Conservation (phyloP, 1,140 invertebrate genomes). For the Megathymus violae region DNA sequence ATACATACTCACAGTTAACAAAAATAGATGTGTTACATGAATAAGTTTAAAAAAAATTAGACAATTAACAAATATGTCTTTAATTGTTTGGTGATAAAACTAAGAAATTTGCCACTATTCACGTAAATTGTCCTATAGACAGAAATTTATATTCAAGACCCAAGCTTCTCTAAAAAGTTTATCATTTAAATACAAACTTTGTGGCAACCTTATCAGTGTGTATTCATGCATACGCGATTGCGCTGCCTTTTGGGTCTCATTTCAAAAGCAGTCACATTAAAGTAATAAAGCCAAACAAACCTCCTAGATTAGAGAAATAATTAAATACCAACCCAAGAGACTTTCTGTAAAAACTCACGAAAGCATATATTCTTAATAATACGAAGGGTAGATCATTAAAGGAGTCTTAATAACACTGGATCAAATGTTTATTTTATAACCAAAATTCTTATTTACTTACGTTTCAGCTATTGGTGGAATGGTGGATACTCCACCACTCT, state of each 20-base stretch:
- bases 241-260: slow-evolving; percentile 32
- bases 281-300: slow-evolving; percentile 38
- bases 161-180: no score
- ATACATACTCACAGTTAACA: no score
- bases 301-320: slow-evolving; percentile 44
- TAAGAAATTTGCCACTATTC: no score
- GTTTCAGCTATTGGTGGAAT: no score
- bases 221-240: slow-evolving; percentile 42
- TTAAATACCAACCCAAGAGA: slow-evolving; percentile 27
- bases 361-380: slow-evolving; percentile 1
- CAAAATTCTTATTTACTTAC: neutral
- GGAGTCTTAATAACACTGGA: neutral
- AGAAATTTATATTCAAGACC: no score
- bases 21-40: no score
- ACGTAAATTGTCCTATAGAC: no score
- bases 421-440: neutral
- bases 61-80: neutral
- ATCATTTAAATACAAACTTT: neutral
- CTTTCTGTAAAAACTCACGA: slow-evolving; percentile 1
- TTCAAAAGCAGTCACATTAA: slow-evolving; percentile 39
- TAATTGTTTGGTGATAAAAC: no score
- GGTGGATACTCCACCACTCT: no score
- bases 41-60: no score
- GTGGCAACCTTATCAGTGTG: slow-evolving; percentile 21
- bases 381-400: neutral